Conservation (phyloP, 2,113 vertebrate species). For the Motacilla tschutschensis region DNA sequence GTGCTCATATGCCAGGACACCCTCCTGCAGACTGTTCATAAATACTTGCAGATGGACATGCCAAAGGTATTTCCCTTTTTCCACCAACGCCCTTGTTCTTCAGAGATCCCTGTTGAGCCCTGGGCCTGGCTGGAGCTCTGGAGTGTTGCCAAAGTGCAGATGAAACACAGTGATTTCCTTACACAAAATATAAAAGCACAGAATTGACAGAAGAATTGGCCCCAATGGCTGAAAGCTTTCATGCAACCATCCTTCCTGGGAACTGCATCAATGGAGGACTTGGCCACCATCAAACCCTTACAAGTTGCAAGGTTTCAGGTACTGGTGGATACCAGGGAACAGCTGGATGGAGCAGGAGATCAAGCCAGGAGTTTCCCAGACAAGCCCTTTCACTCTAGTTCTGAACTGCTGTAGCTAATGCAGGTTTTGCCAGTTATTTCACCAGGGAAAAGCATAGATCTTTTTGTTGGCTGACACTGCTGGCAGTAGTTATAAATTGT, state of each 20-base stretch:
- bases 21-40: not conserved
- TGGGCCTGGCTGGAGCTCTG: not conserved
- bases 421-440: not conserved
- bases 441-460: not conserved
- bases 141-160: not conserved
- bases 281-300: not conserved
- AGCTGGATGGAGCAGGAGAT: not conserved
- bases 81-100: not conserved
- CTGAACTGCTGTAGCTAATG: not conserved
- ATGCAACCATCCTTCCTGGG: not conserved
- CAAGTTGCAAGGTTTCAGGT: not conserved
- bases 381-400: not conserved
- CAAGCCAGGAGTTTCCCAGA: not conserved
- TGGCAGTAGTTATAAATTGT: conserved; percentile 31
- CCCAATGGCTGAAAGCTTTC: not conserved
- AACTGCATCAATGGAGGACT: fast-evolving
- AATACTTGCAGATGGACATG: not conserved
- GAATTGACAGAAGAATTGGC: not conserved
- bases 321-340: not conserved
- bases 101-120: not conserved
- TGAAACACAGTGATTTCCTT: not conserved
- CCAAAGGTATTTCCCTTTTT: not conserved
- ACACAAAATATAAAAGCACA: not conserved
- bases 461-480: not conserved
- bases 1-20: fast-evolving